phyloP scores from a whole-genome alignment of 2,888 invertebrate genomes.

The Theretra japonica region DNA sequence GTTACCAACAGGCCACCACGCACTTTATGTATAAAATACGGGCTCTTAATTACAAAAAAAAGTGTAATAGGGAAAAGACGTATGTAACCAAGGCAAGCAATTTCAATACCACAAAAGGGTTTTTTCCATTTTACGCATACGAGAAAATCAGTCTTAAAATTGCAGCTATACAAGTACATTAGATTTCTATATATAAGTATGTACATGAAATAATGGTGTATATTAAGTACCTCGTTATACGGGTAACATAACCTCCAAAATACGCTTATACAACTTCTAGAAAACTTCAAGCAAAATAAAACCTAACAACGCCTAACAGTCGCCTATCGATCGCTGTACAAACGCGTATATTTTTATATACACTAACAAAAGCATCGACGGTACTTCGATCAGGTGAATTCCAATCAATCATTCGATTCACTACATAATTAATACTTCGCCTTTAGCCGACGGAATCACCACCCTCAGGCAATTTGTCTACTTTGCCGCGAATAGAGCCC shows the following conservation, averaged over 20 bases:
- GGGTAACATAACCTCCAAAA: not conserved
- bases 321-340: conserved; percentile 2
- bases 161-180: too few species aligned
- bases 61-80: too few species aligned
- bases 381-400: conserved; percentile 50
- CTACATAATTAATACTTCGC: conserved; percentile 78
- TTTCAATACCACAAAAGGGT: too few species aligned
- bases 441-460: conserved; percentile 60
- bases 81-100: too few species aligned
- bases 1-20: too few species aligned
- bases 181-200: too few species aligned
- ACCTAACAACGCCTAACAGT: not conserved
- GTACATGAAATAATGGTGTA: too few species aligned
- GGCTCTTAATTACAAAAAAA: too few species aligned
- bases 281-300: not conserved
- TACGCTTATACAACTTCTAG: not conserved
- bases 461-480: conserved; percentile 74
- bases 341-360: not conserved
- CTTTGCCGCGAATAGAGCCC: conserved; percentile 66
- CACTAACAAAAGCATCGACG: conserved; percentile 18
- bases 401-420: conserved; percentile 75
- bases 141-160: too few species aligned
- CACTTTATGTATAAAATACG: too few species aligned
- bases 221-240: too few species aligned
- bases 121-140: too few species aligned